These are phyloP conservation scores for Zoanthus sansibaricus DNA, from an alignment of 92 coral and sea anemone genomes.

Conservation along the genomic window DNA sequence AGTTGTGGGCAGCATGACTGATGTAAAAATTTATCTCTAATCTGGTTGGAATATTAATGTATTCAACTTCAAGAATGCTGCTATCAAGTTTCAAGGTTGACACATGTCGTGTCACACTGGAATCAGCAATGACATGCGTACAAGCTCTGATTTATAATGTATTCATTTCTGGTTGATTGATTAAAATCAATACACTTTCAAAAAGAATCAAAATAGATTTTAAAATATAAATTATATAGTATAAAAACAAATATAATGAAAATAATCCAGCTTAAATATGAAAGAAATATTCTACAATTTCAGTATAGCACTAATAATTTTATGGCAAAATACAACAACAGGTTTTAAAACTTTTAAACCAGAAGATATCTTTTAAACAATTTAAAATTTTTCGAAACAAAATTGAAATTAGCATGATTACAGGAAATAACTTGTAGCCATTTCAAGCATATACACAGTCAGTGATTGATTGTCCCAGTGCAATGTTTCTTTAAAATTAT, in stretches of 20 bases:
- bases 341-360: no score
- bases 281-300: no score
- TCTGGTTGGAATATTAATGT: slow-evolving; percentile 38
- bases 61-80: slow-evolving; percentile 47
- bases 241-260: not conserved
- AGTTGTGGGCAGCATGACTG: slow-evolving; percentile 25
- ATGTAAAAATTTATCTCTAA: slow-evolving; percentile 39
- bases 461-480: no score
- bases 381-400: no score
- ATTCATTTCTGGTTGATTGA: not conserved
- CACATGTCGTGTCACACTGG: slow-evolving; percentile 5
- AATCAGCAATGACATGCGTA: slow-evolving; percentile 25
- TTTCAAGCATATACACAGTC: no score
- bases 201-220: not conserved
- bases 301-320: no score
- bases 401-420: no score
- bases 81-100: slow-evolving; percentile 37
- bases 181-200: not conserved
- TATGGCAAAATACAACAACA: no score
- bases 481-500: no score
- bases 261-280: no score
- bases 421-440: no score
- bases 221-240: not conserved
- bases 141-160: not conserved
- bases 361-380: no score